phyloP scores from a whole-genome alignment of 2,888 invertebrate genomes.

The Apamea epomidion region DNA sequence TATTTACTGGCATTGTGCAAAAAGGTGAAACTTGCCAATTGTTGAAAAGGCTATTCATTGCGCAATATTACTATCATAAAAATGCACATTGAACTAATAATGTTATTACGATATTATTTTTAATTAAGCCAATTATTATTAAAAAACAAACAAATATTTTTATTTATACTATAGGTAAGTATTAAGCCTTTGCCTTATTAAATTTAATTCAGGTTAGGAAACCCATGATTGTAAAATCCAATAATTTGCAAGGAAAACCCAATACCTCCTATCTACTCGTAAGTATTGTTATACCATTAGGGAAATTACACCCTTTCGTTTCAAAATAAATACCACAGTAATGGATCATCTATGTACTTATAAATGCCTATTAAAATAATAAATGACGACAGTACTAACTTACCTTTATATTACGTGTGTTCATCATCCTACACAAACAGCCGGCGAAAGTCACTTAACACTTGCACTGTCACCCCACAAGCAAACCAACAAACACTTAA shows the following conservation, averaged over 20 bases:
- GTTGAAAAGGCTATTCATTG: slow-evolving; percentile 28
- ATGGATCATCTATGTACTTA: not conserved
- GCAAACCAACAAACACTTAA: slow-evolving; percentile 66
- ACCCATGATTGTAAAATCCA: not conserved
- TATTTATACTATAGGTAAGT: not conserved
- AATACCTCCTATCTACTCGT: not conserved
- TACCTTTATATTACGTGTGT: slow-evolving; percentile 83
- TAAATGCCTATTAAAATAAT: slow-evolving; percentile 8
- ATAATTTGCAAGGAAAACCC: not conserved
- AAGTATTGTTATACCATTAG: not conserved
- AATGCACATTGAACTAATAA: not conserved
- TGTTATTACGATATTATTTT: not conserved
- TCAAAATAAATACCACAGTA: not conserved
- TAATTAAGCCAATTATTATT: not conserved
- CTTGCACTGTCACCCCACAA: slow-evolving; percentile 79
- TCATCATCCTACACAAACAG: slow-evolving; percentile 80
- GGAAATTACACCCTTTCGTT: not conserved
- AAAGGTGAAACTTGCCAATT: slow-evolving; percentile 52
- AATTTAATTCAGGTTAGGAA: not conserved
- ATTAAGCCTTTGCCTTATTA: not conserved
- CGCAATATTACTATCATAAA: not conserved
- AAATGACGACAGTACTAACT: slow-evolving; percentile 29
- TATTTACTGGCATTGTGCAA: slow-evolving; percentile 35
- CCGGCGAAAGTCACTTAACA: slow-evolving; percentile 85
- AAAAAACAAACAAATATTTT: not conserved